A percentile compares a stretch with the other conserved stretches of the same genome.
Conservation (phyloP, 2,888 invertebrate species). For the Pandemis corylana region DNA sequence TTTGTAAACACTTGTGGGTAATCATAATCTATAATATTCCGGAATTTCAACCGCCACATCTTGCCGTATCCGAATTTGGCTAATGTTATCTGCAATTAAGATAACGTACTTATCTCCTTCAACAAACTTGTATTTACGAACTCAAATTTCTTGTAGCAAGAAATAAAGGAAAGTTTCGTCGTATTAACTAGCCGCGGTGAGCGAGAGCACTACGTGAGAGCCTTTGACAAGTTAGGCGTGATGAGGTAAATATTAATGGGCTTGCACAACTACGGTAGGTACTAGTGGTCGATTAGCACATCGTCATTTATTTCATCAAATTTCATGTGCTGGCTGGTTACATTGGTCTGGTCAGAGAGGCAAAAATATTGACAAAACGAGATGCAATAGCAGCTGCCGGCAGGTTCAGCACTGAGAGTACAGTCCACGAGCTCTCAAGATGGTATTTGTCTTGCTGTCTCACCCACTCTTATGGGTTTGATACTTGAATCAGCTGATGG, state of each 20-base stretch:
- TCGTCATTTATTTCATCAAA: neutral
- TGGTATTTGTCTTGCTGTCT: too few relatives aligned
- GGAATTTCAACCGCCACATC: too few relatives aligned
- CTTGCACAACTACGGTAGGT: neutral
- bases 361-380: too few relatives aligned
- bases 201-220: constrained; percentile 56
- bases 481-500: too few relatives aligned
- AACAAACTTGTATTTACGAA: constrained; percentile 23
- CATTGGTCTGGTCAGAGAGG: too few relatives aligned
- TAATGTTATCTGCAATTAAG: neutral
- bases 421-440: too few relatives aligned
- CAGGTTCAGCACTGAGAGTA: too few relatives aligned
- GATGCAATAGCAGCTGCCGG: too few relatives aligned
- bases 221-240: constrained; percentile 69
- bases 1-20: too few relatives aligned
- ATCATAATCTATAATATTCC: too few relatives aligned
- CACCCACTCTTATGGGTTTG: too few relatives aligned
- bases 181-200: constrained; percentile 58
- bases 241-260: constrained; percentile 62
- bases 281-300: neutral
- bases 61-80: too few relatives aligned
- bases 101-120: constrained; percentile 6
- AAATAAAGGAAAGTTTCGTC: constrained; percentile 80
- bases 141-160: constrained; percentile 68
- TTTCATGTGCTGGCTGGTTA: neutral